These are phyloP conservation scores for Brachyalestes nurse DNA, from an alignment of 2,797 vertebrate species.

Conservation along the genomic window DNA sequence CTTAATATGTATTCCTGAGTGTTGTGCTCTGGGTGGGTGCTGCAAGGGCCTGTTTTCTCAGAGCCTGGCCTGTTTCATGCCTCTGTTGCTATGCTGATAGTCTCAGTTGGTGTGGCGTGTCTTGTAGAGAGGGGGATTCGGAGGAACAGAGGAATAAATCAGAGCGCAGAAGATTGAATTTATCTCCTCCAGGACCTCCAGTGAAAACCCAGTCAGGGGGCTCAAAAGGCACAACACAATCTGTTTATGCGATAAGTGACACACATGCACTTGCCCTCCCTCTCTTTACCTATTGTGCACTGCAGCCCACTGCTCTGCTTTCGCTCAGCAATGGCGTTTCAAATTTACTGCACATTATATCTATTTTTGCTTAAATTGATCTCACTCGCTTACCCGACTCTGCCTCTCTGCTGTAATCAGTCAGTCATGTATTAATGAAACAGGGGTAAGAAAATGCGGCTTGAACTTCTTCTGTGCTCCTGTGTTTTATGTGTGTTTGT, in stretches of 20 bases:
- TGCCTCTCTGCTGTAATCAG: conserved; percentile 16
- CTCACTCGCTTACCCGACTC: conserved; percentile 7
- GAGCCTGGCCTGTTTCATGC: conserved; percentile 8
- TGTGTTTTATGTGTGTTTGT: too few species aligned
- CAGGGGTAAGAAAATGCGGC: conserved; percentile 7
- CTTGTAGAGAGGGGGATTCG: conserved; percentile 36
- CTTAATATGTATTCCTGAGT: conserved; percentile 3
- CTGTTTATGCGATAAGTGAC: conserved; percentile 50
- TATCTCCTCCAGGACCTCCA: conserved; percentile 38
- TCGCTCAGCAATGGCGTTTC: conserved; percentile 17
- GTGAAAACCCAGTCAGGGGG: conserved; percentile 17
- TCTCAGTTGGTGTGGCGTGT: conserved; percentile 35
- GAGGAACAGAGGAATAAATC: conserved; percentile 39
- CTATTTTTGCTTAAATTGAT: conserved; percentile 27
- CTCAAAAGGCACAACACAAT: conserved; percentile 36
- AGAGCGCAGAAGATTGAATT: conserved; percentile 52
- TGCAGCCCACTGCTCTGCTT: conserved; percentile 17
- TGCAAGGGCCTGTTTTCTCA: conserved; percentile 22
- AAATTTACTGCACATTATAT: not conserved
- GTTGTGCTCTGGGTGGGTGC: not conserved
- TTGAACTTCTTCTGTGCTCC: not conserved
- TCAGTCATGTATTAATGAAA: conserved; percentile 10
- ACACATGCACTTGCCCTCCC: conserved; percentile 21
- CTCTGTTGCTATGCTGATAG: conserved; percentile 37
- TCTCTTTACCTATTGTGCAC: conserved; percentile 38